These are phyloP conservation scores for Ataeniobius toweri DNA, from an alignment of 2,797 vertebrate genomes.

Conservation along the genomic window DNA sequence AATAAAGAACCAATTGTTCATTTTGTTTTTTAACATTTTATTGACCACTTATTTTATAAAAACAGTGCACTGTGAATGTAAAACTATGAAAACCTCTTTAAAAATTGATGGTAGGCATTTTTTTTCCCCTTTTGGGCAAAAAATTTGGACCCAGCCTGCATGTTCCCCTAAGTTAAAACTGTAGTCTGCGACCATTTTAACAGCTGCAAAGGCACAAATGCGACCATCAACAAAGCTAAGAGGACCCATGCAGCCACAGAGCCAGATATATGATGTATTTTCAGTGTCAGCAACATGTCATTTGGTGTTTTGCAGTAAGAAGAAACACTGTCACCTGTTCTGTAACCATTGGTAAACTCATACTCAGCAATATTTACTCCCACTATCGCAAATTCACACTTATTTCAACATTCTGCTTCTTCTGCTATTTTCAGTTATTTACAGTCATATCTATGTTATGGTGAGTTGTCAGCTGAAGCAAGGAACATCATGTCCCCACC, in stretches of 20 bases:
- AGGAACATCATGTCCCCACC: constrained; percentile 17
- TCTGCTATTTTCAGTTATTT: neutral
- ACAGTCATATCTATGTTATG: neutral
- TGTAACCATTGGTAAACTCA: neutral
- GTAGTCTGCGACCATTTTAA: constrained; percentile 8
- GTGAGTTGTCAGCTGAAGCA: neutral
- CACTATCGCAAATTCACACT: neutral
- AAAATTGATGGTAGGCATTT: neutral
- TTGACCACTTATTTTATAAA: neutral
- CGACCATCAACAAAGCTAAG: constrained; percentile 15
- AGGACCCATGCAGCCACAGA: neutral
- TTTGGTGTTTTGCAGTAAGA: neutral
- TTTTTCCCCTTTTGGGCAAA: neutral
- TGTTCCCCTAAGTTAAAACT: neutral
- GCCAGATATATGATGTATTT: neutral
- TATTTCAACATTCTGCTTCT: constrained; percentile 2
- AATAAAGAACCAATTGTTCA: neutral
- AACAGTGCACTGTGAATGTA: neutral
- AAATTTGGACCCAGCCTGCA: neutral
- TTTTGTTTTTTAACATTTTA: neutral
- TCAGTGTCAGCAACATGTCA: neutral
- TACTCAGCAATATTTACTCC: neutral
- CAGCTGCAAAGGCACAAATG: constrained; percentile 1
- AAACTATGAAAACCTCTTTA: neutral
- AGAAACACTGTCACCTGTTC: neutral